Base-by-base conservation (phyloP, 2,797 vertebrate species). In the Syngnathus acus region DNA sequence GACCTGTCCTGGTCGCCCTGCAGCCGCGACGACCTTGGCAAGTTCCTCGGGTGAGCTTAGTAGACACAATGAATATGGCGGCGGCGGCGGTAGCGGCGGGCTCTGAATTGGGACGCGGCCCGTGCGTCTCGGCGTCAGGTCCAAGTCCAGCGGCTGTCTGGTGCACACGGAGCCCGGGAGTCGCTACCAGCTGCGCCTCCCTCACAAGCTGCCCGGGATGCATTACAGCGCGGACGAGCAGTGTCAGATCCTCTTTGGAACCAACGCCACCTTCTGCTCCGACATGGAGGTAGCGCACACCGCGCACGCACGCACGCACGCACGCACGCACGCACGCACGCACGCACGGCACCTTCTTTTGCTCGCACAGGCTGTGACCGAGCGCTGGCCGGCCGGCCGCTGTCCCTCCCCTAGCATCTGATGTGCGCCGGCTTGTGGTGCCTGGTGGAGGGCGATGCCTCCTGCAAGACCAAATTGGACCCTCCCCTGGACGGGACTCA, bases 341-440 rank as follows among this genome's bases (percentile, higher is more conserved):
- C 1, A 4, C 13, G 43, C 40, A 16, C 32, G 32, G 32, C 32
- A 32, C 32, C 32, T 32, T 32, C 32, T 32, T 32, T 32, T 32
- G 32, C 32, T 4, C 32, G 32, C 32, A 32, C 32, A 4, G 32
- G 32, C 32, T 32, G 32, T 32, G 32, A 32, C 32, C 32, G 32
- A 2, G 26, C 2, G 26, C 26, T 26, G 26, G 26, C 26, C 26
- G 26, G 26, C 26, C 26, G 26, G 26, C 26, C 26, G 32, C 32
- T 62, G 38, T 45, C 16, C 32, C 17, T 3, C 86, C 32, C 32
- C 32, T 32, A 98, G 97, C 94, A 98, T 86, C 89, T 97, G 82
- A 99, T 98, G 96, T 99, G 97, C 63, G 93, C 95, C 38, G 97
- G 97, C 19, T 89, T 99, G 67, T 99, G 97, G 97, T 99, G 97